Evolutionary conservation across 1,140 invertebrate species (phyloP).

Genomic region (Bombyx mori): DNA sequence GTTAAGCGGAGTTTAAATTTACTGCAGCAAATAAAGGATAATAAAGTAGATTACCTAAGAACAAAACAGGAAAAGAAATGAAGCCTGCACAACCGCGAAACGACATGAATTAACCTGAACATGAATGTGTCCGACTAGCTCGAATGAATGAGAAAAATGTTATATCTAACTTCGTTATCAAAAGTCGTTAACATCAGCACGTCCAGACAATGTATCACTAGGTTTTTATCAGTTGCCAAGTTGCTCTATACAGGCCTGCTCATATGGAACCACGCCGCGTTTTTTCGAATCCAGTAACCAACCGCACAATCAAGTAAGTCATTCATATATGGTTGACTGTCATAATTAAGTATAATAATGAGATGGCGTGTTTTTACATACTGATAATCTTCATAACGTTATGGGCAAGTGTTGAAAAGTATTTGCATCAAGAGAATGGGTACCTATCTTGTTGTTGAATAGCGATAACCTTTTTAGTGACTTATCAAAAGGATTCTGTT

Average conservation of each 20-base stretch:
- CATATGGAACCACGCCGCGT: slow-evolving; percentile 33
- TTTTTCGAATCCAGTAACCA: slow-evolving; percentile 35
- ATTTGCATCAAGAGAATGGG: neutral
- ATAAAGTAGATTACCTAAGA: too few species aligned
- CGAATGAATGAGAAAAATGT: slow-evolving; percentile 17
- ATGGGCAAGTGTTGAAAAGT: slow-evolving; percentile 39
- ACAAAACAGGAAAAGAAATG: too few species aligned
- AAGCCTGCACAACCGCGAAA: neutral
- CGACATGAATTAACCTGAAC: slow-evolving; percentile 1
- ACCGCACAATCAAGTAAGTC: slow-evolving; percentile 44
- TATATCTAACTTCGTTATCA: slow-evolving; percentile 23
- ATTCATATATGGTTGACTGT: slow-evolving; percentile 65
- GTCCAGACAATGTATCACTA: slow-evolving; percentile 45
- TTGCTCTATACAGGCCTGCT: slow-evolving; percentile 45
- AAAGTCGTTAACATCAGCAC: slow-evolving; percentile 26
- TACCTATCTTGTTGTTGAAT: too few species aligned
- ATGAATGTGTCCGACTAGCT: neutral
- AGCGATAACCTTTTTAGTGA: too few species aligned
- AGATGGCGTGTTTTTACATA: slow-evolving; percentile 48
- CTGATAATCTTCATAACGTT: slow-evolving; percentile 56
- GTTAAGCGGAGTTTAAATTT: too few species aligned
- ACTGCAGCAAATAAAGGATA: too few species aligned
- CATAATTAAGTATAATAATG: slow-evolving; percentile 70
- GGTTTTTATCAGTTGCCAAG: slow-evolving; percentile 48
- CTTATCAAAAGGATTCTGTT: too few species aligned